Evolutionary conservation across 1,140 invertebrate genomes (phyloP).

Genomic region (Leptonema lineaticorne): DNA sequence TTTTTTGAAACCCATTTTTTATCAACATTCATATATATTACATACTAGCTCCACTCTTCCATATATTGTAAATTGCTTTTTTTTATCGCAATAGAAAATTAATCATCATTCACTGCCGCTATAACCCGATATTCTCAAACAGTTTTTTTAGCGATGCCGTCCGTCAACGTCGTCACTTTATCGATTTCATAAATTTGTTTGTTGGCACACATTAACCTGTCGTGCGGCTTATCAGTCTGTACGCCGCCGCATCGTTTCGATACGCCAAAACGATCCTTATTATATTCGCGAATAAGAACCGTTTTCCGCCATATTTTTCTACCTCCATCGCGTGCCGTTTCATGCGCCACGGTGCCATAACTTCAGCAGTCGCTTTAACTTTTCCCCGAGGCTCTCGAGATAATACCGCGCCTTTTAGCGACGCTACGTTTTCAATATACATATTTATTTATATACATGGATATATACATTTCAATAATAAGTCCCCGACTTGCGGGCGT

Average conservation of each 20-base stretch:
- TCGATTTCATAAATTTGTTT: conserved; percentile 41
- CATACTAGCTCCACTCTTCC: no score
- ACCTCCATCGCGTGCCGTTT: conserved; percentile 8
- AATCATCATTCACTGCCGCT: background rate
- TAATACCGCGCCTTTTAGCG: conserved; percentile 22
- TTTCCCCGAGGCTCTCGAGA: conserved; percentile 21
- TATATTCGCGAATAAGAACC: background rate
- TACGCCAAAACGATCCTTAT: background rate
- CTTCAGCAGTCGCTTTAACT: conserved; percentile 20
- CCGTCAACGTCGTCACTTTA: conserved; percentile 37
- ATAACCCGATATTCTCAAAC: background rate
- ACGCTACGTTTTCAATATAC: background rate
- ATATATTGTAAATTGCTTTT: no score
- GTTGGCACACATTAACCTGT: conserved; percentile 29
- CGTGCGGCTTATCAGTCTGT: conserved; percentile 27
- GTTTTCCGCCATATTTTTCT: background rate
- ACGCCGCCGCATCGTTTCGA: background rate
- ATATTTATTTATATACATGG: background rate
- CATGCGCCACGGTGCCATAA: conserved; percentile 1
- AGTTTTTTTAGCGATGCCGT: conserved; percentile 22
- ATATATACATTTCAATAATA: background rate
- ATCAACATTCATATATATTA: no score
- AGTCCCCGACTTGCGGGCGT: no score
- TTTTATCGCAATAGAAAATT: background rate
- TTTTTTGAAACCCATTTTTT: no score